A percentile compares a stretch with the other conserved stretches of the same genome.
These are phyloP conservation scores for Gobius niger DNA, from an alignment of 2,113 vertebrate species.

Conservation along the genomic window DNA sequence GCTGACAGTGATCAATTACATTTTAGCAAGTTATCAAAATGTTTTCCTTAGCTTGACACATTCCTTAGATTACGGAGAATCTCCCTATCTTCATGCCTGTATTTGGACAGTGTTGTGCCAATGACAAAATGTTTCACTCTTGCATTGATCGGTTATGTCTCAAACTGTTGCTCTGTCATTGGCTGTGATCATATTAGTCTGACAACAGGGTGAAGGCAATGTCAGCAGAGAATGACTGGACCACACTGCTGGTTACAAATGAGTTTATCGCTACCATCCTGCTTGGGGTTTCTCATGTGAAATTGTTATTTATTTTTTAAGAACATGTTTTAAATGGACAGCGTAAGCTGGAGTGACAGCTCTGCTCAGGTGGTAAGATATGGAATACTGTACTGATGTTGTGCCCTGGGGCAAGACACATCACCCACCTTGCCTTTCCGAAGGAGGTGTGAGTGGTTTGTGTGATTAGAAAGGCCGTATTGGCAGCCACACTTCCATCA, in stretches of 20 bases:
- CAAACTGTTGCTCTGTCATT: slow-evolving; percentile 63
- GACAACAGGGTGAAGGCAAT: slow-evolving; percentile 64
- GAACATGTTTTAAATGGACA: background rate
- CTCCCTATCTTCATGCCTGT: slow-evolving; percentile 27
- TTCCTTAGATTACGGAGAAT: slow-evolving; percentile 4
- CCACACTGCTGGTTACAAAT: slow-evolving; percentile 41
- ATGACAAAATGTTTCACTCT: slow-evolving; percentile 54
- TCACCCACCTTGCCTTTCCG: too few relatives aligned
- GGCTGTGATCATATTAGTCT: slow-evolving; percentile 56
- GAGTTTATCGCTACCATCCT: slow-evolving; percentile 16
- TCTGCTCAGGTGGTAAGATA: too few relatives aligned
- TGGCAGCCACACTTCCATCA: too few relatives aligned
- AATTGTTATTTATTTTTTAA: background rate
- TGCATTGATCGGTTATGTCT: slow-evolving; percentile 57
- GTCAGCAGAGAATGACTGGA: slow-evolving; percentile 49
- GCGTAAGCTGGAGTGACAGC: too few relatives aligned
- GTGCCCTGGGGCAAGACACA: too few relatives aligned
- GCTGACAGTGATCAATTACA: too few relatives aligned
- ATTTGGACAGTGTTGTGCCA: slow-evolving; percentile 41
- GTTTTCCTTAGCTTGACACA: background rate
- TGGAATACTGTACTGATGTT: too few relatives aligned
- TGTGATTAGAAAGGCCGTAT: too few relatives aligned
- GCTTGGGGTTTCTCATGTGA: background rate
- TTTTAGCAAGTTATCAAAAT: too few relatives aligned
- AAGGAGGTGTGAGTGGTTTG: too few relatives aligned